Percentiles rank a stretch among this genome's conserved stretches.
phyloP scores from a whole-genome alignment of 1,140 invertebrate species.

The Drosophila kanapiae region DNA sequence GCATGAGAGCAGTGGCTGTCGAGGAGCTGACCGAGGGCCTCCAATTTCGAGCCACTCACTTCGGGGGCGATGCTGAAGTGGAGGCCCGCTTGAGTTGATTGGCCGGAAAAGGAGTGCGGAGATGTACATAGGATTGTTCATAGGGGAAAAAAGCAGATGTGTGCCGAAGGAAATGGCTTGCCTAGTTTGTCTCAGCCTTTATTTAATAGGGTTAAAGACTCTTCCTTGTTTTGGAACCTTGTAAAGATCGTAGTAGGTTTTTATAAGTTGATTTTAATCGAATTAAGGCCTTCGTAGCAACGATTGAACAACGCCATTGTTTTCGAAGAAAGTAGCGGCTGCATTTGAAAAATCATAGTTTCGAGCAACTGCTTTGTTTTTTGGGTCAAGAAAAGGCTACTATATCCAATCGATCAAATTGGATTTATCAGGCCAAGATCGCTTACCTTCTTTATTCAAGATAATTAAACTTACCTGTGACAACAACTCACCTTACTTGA shows the following conservation, averaged over 20 bases:
- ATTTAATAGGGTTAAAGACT: no score
- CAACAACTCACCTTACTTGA: neutral
- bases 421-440: neutral
- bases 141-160: neutral
- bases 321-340: neutral
- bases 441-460: neutral
- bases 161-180: neutral
- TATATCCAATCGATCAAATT: neutral
- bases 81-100: slow-evolving; percentile 58
- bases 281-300: neutral
- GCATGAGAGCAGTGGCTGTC: slow-evolving; percentile 40
- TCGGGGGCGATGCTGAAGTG: slow-evolving; percentile 49
- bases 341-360: slow-evolving; percentile 1
- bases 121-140: slow-evolving; percentile 3
- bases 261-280: neutral
- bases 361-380: slow-evolving; percentile 21
- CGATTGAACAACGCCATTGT: neutral
- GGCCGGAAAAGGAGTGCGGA: neutral
- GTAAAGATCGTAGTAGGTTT: neutral
- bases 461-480: neutral
- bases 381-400: neutral
- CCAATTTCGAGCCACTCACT: slow-evolving; percentile 55
- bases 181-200: neutral
- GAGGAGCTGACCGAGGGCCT: slow-evolving; percentile 58
- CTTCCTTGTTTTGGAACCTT: neutral